Base-by-base conservation (phyloP, 2,113 vertebrate genomes). In the Labeo rohita region DNA sequence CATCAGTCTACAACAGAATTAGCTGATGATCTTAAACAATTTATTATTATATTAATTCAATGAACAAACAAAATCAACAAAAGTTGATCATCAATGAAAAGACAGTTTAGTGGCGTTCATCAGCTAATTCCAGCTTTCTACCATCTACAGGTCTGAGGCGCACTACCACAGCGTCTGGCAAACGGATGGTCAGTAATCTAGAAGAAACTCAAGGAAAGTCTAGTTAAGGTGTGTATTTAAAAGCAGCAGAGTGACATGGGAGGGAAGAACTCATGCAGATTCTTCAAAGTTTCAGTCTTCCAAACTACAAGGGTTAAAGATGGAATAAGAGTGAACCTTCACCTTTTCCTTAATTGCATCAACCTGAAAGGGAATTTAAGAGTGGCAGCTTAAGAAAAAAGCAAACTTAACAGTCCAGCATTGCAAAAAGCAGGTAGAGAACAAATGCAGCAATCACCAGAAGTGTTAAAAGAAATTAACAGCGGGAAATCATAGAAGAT, bases 281-380 rank as follows among this genome's bases (percentile, higher is more conserved):
- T 97, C 93, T 94, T 96, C 96, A 84, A 97, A 97, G 95, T 94
- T 91, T 97, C 95, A 98, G 95, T 96, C 95, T 95, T 97, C 96
- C 96, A 97, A 85, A 97, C 97, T 98, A 98, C 97, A 92, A 89
- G 91, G 92, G 87, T 92, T 90, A 92, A 97, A 97, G 96, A 96
- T 96, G 96, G 97, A 97, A 95, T 95, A 96, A 96, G 92, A 98
- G 96, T 97, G 95, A 96, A 97, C 96, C 97, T 98, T 99, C 98
- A 99, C 98, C 98, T 99, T 99, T 98, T 99, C 98, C 97, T 99
- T 99, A 97, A 99, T 98, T 96, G 97, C 97, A 99, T 99, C 97
- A 98, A 99, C 98, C 98, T 99, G 98, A 96, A 99, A 99, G 97
- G 98, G 96, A 99, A 98, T 98, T 99, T 98, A 98, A 95, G 97